Evolutionary conservation across 2,113 vertebrate species (phyloP).

Genomic region (Paraplagusia blochii): DNA sequence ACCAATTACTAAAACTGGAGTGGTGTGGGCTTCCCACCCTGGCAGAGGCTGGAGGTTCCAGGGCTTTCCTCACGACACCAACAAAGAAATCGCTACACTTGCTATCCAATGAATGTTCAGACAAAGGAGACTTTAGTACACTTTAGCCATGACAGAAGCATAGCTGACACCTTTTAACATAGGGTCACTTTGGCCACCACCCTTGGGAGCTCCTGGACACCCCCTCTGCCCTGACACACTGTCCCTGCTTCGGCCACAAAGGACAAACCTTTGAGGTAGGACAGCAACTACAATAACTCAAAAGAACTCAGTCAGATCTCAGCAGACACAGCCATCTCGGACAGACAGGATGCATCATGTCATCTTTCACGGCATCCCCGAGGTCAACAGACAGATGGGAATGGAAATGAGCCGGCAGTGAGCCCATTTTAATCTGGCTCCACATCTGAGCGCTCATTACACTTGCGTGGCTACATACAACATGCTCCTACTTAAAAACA

Average conservation of each 20-base stretch:
- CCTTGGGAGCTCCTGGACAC: constrained; percentile 67
- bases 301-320: constrained; percentile 49
- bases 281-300: no score
- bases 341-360: constrained; percentile 48
- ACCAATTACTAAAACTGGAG: no score
- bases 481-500: constrained; percentile 16
- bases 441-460: constrained; percentile 73
- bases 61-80: constrained; percentile 40
- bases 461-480: constrained; percentile 65
- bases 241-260: constrained; percentile 30
- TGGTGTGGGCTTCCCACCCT: constrained; percentile 54
- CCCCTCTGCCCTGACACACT: constrained; percentile 55
- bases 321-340: constrained; percentile 56
- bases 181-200: constrained; percentile 71
- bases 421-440: constrained; percentile 74
- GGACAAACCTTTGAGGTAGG: no score
- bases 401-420: constrained; percentile 72
- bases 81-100: constrained; percentile 55
- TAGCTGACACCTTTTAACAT: constrained; percentile 79
- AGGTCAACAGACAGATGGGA: constrained; percentile 81
- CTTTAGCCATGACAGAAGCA: constrained; percentile 70
- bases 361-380: constrained; percentile 58
- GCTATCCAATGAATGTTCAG: no score
- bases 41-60: constrained; percentile 49
- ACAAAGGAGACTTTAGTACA: constrained; percentile 76